phyloP scores from a whole-genome alignment of 2,888 invertebrate genomes.

The Tupiocoris notatus region DNA sequence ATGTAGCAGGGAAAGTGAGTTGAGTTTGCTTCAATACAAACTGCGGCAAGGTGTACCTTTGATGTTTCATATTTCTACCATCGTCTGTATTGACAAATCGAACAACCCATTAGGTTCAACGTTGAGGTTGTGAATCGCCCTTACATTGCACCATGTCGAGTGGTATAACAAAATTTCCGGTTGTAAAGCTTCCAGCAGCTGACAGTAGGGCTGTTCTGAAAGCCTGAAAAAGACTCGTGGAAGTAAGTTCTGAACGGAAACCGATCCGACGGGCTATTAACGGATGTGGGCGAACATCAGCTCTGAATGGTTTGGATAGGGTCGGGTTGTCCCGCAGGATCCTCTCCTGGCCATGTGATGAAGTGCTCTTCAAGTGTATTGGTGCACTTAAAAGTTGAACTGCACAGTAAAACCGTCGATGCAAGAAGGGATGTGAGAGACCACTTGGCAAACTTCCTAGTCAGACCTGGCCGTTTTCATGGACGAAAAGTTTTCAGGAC shows the following conservation, averaged over 20 bases:
- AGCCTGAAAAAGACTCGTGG: neutral
- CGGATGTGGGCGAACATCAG: neutral
- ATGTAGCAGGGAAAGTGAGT: no score
- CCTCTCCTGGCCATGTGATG: neutral
- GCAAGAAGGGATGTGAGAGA: neutral
- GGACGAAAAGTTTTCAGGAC: no score
- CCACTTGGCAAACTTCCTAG: neutral
- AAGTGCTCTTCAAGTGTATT: neutral
- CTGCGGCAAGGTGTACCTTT: no score
- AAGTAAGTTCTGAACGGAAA: slow-evolving; percentile 35
- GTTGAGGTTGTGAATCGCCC: no score
- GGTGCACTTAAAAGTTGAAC: slow-evolving; percentile 17
- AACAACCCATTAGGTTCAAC: no score
- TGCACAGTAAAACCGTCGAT: neutral
- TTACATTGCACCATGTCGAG: no score
- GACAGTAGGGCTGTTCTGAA: neutral
- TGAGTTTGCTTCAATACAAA: no score
- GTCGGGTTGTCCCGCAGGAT: neutral
- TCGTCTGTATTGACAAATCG: no score
- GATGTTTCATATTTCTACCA: no score
- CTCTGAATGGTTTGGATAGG: neutral
- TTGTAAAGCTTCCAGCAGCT: neutral
- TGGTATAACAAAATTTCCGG: no score
- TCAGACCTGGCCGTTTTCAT: no score
- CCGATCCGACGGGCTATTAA: slow-evolving; percentile 27